Base-by-base conservation (phyloP, 2,888 invertebrate genomes). In the Tenthredo mesomela region DNA sequence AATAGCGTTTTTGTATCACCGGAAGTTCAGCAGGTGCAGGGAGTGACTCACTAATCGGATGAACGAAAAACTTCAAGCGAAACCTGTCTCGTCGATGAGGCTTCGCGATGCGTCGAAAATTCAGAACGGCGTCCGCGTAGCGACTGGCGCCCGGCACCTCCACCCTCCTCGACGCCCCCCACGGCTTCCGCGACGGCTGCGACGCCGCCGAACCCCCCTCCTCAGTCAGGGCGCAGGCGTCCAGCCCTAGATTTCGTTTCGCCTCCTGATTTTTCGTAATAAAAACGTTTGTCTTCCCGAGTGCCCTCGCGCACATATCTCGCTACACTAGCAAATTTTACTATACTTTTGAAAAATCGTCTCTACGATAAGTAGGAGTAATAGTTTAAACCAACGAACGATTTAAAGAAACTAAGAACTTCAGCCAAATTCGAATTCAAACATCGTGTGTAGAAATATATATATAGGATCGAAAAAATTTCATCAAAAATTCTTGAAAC, bases 241-340 rank as follows among this genome's bases (percentile, higher is more conserved):
- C 86, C 73, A 88, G 89, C 86, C 90, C 90, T 92, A 91, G 90
- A 92, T 92, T 91, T 91, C 90, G 90, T 91, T 89, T 91, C 89
- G 90, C 88, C 89, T 90, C 89, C 91, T 91, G 91, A 92, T 92
- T 92, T 92, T 91, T 91, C 90, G 89, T 90, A 90, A 92, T 92
- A 91, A 92, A 92, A 92, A 91, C 92, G 91, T 92, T 92, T 92
- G 91, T 91, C 91, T 91, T 90, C 89, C 88, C 89, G 88, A 90
- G 89, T 90, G 86, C 88, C 88, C 88, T 86, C 86, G 88, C 89
- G 89, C 89, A 88, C 90, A 88, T 89, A 89, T 89, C 90, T 90
- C 87, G 85, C 88, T 85, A 84, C 25, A 25, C 75, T 43, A 25
- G n/a, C n/a, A 73, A 73, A 47, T 77, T 50, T 29, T 50, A 50